phyloP scores from a whole-genome alignment of 2,113 vertebrate genomes.

The Scartelaos histophorus region DNA sequence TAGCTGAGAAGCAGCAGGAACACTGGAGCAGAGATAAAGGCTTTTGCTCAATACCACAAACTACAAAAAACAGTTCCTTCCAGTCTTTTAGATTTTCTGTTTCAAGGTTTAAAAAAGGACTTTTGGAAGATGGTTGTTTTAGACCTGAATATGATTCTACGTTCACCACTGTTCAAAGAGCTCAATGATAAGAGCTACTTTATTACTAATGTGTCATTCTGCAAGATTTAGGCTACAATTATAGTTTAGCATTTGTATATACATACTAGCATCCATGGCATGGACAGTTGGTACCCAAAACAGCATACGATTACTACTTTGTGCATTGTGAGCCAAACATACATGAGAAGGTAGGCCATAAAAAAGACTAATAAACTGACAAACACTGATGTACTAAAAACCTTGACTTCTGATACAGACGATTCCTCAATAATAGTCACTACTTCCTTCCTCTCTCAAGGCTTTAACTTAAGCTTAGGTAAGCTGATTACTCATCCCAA shows the following conservation, averaged over 20 bases:
- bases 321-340: too few relatives aligned
- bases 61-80: conserved; percentile 18
- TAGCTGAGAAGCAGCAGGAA: conserved; percentile 22
- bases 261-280: too few relatives aligned
- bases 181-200: neutral
- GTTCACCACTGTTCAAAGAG: conserved; percentile 17
- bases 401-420: conserved; percentile 8
- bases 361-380: neutral
- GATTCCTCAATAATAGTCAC: conserved; percentile 35
- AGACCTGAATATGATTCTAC: conserved; percentile 10
- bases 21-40: conserved; percentile 37
- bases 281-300: too few relatives aligned
- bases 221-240: neutral
- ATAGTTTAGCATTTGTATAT: neutral
- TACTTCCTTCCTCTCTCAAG: conserved; percentile 36
- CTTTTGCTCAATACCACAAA: conserved; percentile 28
- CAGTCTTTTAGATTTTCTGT: conserved; percentile 33
- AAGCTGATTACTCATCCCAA: conserved; percentile 77
- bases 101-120: conserved; percentile 26
- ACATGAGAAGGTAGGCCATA: too few relatives aligned
- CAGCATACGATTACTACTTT: too few relatives aligned
- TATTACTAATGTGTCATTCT: conserved; percentile 5
- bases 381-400: neutral
- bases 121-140: conserved; percentile 17
- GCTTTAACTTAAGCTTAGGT: conserved; percentile 72